Conservation (phyloP, 2,113 vertebrate genomes). For the Haemorhous mexicanus region DNA sequence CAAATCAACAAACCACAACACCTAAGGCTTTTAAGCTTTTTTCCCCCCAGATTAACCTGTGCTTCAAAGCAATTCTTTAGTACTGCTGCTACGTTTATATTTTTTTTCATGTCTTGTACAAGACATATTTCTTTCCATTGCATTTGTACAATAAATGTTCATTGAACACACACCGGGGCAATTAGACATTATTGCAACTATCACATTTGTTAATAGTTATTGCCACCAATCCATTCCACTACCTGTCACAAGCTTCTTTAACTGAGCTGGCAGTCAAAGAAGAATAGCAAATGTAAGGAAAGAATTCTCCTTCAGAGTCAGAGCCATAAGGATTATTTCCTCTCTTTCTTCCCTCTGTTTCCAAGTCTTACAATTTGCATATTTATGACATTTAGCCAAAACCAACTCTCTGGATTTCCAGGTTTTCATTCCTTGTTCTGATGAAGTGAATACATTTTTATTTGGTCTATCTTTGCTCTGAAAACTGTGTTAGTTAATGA, state of each 20-base stretch:
- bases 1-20: background rate
- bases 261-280: background rate
- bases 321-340: background rate
- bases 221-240: background rate
- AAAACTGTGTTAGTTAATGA: background rate
- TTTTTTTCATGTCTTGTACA: background rate
- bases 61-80: background rate
- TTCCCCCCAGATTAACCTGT: background rate
- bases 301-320: background rate
- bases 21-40: background rate
- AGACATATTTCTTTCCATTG: background rate
- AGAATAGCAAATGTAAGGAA: background rate
- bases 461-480: background rate
- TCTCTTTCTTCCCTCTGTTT: background rate
- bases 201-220: background rate
- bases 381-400: background rate
- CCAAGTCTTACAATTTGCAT: background rate
- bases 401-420: background rate
- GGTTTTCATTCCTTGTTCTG: background rate
- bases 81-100: background rate
- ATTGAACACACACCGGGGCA: background rate
- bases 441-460: background rate
- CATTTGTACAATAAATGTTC: background rate
- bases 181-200: background rate
- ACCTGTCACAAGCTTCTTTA: background rate